These are phyloP conservation scores for Habropoda laboriosa DNA, from an alignment of 1,140 invertebrate species.

Conservation along the genomic window DNA sequence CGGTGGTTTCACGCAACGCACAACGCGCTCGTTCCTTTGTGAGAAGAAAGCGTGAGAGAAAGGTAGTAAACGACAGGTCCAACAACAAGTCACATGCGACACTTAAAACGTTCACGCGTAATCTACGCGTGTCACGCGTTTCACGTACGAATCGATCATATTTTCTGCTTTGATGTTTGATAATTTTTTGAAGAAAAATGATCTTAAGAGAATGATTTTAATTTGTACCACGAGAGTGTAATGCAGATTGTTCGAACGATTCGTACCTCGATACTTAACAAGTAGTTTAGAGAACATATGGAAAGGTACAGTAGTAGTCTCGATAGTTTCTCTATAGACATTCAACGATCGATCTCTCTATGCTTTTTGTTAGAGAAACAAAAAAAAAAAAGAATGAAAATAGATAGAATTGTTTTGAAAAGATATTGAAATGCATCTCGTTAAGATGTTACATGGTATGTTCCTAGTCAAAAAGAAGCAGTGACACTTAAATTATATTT, in stretches of 20 bases:
- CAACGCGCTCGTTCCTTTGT: conserved; percentile 59
- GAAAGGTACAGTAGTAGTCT: conserved; percentile 19
- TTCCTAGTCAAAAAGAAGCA: conserved; percentile 16
- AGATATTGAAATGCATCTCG: background rate
- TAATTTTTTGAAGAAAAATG: too few relatives aligned
- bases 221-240: background rate
- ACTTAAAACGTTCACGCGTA: conserved; percentile 78
- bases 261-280: conserved; percentile 38
- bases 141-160: background rate
- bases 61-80: conserved; percentile 65
- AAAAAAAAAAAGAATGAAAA: background rate
- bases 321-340: conserved; percentile 20
- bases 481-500: conserved; percentile 21
- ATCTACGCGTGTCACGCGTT: conserved; percentile 55
- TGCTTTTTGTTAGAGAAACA: conserved; percentile 1
- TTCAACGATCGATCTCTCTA: conserved; percentile 34
- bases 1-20: conserved; percentile 67
- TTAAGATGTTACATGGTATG: conserved; percentile 6
- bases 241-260: background rate
- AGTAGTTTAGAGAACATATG: conserved; percentile 13
- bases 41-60: conserved; percentile 42
- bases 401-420: too few relatives aligned
- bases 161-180: too few relatives aligned
- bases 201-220: background rate
- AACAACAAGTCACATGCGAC: conserved; percentile 79